These are phyloP conservation scores for Pachypanchax playfairii DNA, from an alignment of 2,113 vertebrate species.

Conservation along the genomic window DNA sequence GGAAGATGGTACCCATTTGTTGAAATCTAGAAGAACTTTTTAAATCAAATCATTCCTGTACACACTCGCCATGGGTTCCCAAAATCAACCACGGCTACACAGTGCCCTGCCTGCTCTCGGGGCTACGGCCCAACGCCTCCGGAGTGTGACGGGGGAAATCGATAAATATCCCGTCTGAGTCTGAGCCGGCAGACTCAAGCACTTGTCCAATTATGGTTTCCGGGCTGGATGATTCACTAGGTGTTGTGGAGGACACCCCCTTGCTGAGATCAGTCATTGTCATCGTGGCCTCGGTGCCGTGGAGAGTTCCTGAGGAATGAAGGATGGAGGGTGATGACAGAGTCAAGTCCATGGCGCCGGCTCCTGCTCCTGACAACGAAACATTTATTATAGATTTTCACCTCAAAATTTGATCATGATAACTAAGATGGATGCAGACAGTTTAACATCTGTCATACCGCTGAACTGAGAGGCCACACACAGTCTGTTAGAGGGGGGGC, in stretches of 20 bases:
- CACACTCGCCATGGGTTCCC: conserved; percentile 10
- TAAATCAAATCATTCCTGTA: conserved; percentile 24
- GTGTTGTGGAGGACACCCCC: conserved; percentile 76
- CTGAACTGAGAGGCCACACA: conserved; percentile 71
- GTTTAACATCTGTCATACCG: conserved; percentile 42
- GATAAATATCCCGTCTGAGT: conserved; percentile 94
- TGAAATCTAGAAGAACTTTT: conserved; percentile 23
- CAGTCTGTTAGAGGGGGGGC: conserved; percentile 67
- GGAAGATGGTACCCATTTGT: conserved; percentile 43
- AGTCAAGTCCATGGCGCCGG: conserved; percentile 48
- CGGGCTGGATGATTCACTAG: conserved; percentile 87
- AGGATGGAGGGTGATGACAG: conserved; percentile 73
- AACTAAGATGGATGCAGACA: neutral
- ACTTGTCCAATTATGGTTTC: conserved; percentile 92
- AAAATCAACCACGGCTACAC: conserved; percentile 58
- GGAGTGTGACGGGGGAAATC: conserved; percentile 84
- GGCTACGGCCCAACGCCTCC: conserved; percentile 62
- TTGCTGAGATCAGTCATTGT: conserved; percentile 80
- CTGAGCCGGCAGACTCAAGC: conserved; percentile 89
- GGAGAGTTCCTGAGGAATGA: conserved; percentile 76
- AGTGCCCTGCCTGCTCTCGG: conserved; percentile 71
- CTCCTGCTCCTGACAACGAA: conserved; percentile 55
- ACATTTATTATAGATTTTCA: conserved; percentile 17
- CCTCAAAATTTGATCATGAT: neutral
- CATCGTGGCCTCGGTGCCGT: conserved; percentile 67